Percentiles rank a stretch among this genome's conserved stretches.
phyloP scores from a whole-genome alignment of 2,888 invertebrate species.

The Parnassius smintheus region DNA sequence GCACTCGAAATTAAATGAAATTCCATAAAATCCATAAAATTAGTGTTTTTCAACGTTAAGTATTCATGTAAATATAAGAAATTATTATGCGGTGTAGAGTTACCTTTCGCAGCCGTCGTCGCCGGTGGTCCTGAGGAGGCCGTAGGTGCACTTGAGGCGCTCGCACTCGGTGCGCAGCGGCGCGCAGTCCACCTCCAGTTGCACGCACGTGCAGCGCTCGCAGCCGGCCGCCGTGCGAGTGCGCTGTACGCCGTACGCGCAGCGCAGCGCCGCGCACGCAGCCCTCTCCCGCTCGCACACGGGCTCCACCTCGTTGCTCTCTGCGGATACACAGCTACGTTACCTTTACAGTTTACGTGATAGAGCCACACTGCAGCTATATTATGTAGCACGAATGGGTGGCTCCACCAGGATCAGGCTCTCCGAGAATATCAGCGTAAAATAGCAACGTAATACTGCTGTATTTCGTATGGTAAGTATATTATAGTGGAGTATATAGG shows the following conservation, averaged over 20 bases:
- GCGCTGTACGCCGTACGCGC: conserved; percentile 86
- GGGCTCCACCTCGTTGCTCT: conserved; percentile 43
- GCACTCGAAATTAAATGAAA: no score
- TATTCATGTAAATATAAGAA: no score
- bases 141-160: conserved; percentile 86
- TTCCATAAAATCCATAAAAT: no score
- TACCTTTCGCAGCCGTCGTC: conserved; percentile 58
- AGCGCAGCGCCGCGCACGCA: conserved; percentile 83
- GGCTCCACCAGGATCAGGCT: no score
- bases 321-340: conserved; percentile 15
- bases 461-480: no score
- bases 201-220: conserved; percentile 81
- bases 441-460: no score
- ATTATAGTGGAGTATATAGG: no score
- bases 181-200: conserved; percentile 73
- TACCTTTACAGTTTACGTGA: no score
- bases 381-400: no score
- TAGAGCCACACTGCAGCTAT: no score
- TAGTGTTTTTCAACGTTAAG: no score
- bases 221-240: conserved; percentile 79
- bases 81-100: not conserved
- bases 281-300: conserved; percentile 80
- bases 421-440: no score
- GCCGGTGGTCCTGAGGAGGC: conserved; percentile 72
- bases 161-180: conserved; percentile 82